These are phyloP conservation scores for Esperia sulphurella DNA, from an alignment of 2,888 invertebrate genomes.

Conservation along the genomic window DNA sequence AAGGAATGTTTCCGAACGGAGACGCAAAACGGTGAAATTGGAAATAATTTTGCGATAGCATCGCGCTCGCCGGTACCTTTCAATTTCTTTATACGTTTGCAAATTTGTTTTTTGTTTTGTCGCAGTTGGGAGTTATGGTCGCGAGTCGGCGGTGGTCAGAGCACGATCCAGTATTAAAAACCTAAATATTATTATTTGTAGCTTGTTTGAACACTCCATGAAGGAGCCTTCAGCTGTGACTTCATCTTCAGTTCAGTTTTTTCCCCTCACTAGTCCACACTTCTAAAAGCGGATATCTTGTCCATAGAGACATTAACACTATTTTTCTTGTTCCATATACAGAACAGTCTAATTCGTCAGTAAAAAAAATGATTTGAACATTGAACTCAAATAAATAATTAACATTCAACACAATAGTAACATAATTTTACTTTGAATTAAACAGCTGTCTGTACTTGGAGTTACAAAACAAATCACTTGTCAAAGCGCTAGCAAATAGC, in stretches of 20 bases:
- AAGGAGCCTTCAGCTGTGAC: too few species aligned
- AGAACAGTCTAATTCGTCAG: too few species aligned
- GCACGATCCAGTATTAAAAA: slow-evolving; percentile 20
- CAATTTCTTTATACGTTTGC: slow-evolving; percentile 72
- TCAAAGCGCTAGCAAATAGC: background rate
- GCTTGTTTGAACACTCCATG: slow-evolving; percentile 8
- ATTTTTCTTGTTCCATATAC: too few species aligned
- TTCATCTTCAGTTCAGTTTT: too few species aligned
- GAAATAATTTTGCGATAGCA: slow-evolving; percentile 77
- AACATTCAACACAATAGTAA: too few species aligned
- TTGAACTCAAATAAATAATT: background rate
- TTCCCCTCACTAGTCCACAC: too few species aligned
- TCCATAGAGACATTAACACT: too few species aligned
- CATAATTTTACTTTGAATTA: too few species aligned
- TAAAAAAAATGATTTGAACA: background rate
- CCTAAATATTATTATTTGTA: slow-evolving; percentile 23
- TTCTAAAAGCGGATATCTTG: too few species aligned
- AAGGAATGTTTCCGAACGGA: slow-evolving; percentile 45
- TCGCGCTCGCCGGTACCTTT: slow-evolving; percentile 70
- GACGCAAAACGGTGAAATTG: slow-evolving; percentile 78
- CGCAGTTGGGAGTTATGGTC: slow-evolving; percentile 47
- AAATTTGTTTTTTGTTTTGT: slow-evolving; percentile 57
- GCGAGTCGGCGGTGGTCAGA: slow-evolving; percentile 23
- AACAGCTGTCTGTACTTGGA: too few species aligned
- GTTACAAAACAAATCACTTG: background rate